phyloP scores from a whole-genome alignment of 2,113 vertebrate species.

The Dendropsophus ebraccatus region DNA sequence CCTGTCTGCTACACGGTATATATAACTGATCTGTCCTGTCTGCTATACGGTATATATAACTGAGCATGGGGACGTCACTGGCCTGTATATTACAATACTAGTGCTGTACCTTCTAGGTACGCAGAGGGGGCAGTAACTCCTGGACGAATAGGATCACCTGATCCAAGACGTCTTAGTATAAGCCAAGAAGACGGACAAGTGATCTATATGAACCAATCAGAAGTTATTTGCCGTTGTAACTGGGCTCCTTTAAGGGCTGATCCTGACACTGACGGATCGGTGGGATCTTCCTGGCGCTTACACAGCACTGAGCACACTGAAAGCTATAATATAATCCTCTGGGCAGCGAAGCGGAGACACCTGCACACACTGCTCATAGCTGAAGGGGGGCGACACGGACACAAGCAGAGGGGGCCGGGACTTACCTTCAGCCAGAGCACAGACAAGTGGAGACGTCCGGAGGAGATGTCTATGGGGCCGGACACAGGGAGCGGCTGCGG shows the following conservation, averaged over 20 bases:
- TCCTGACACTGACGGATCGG: no score
- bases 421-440: conserved; percentile 50
- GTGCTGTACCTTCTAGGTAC: background rate
- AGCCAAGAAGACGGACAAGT: no score
- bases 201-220: background rate
- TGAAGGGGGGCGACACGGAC: background rate
- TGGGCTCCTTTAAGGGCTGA: no score
- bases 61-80: background rate
- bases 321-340: background rate
- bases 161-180: background rate
- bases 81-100: background rate
- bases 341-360: background rate
- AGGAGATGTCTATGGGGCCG: background rate
- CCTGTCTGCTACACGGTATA: no score
- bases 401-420: conserved; percentile 6
- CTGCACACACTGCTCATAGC: conserved; percentile 1
- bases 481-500: conserved; percentile 39
- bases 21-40: no score
- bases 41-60: no score
- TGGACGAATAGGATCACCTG: no score
- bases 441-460: background rate
- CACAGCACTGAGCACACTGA: background rate
- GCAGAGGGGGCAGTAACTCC: background rate
- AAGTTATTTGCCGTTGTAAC: background rate
- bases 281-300: no score